A percentile compares a stretch with the other conserved stretches of the same genome.
Conservation (phyloP, 2,888 invertebrate genomes). For the Agonopterix alstromeriana region DNA sequence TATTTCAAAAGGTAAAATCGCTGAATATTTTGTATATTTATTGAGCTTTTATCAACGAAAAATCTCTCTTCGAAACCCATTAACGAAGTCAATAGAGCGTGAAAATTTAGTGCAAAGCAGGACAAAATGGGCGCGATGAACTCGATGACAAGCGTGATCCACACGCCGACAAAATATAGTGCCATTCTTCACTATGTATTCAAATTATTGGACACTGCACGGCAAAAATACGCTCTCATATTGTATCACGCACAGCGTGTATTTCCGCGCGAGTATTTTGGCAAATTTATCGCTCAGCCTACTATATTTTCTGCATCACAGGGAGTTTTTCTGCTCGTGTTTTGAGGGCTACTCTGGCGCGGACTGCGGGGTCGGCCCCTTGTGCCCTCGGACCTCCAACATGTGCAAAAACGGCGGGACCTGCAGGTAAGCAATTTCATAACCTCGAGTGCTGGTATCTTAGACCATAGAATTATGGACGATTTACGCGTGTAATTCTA, state of each 20-base stretch:
- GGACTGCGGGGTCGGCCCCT: conserved; percentile 88
- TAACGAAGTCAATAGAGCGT: conserved; percentile 32
- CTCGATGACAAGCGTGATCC: conserved; percentile 24
- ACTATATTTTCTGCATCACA: conserved; percentile 37
- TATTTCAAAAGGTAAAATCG: conserved; percentile 5
- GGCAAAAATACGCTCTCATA: conserved; percentile 19
- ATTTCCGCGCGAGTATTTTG: conserved; percentile 82
- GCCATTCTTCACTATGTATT: conserved; percentile 24
- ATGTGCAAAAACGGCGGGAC: conserved; percentile 89
- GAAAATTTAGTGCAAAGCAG: conserved; percentile 30
- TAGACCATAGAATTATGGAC: too few relatives aligned
- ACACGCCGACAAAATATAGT: conserved; percentile 16
- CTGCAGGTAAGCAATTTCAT: conserved; percentile 82
- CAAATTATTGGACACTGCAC: conserved; percentile 17
- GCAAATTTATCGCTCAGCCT: conserved; percentile 20
- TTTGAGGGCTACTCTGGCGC: conserved; percentile 87
- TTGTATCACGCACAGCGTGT: conserved; percentile 73
- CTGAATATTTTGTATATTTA: conserved; percentile 18
- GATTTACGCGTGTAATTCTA: too few relatives aligned
- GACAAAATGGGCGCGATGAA: conserved; percentile 24
- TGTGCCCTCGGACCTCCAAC: conserved; percentile 78
- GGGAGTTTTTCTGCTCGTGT: conserved; percentile 87
- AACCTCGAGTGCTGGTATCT: neutral
- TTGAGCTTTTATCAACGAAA: conserved; percentile 23
- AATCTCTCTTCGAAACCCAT: conserved; percentile 26